These are phyloP conservation scores for Bombus consobrinus DNA, from an alignment of 1,140 invertebrate species.

Conservation along the genomic window DNA sequence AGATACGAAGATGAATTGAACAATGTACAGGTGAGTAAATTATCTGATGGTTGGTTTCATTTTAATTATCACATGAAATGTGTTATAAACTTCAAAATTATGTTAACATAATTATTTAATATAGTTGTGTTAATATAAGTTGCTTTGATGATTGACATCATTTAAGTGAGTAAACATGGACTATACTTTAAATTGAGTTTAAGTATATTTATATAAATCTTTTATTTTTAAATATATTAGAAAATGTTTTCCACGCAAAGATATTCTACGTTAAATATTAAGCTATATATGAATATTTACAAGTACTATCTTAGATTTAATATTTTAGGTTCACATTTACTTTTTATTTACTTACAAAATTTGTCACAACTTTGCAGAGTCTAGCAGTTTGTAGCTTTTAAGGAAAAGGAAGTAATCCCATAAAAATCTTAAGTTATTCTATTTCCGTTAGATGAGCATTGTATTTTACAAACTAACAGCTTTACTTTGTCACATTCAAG, in stretches of 20 bases:
- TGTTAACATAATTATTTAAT: conserved; percentile 43
- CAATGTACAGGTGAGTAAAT: conserved; percentile 85
- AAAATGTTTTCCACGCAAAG: background rate
- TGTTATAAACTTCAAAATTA: conserved; percentile 29
- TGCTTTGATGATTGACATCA: conserved; percentile 22
- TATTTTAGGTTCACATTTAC: background rate
- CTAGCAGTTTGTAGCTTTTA: background rate
- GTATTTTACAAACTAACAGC: background rate
- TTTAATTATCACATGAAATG: conserved; percentile 23
- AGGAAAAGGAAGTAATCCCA: background rate
- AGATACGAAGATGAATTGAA: conserved; percentile 86
- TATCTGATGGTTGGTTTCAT: background rate
- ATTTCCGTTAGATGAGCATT: background rate
- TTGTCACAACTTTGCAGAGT: background rate
- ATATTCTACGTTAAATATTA: background rate
- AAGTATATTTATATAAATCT: background rate
- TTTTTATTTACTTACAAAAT: conserved; percentile 5
- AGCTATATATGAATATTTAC: background rate
- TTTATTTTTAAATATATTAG: conserved; percentile 1
- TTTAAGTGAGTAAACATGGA: conserved; percentile 45
- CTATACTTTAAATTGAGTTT: conserved; percentile 33
- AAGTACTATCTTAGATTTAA: background rate
- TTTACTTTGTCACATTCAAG: background rate
- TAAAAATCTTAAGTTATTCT: background rate
- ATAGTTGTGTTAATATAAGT: conserved; percentile 49